Base-by-base conservation (phyloP, 2,113 vertebrate genomes). In the Morone chrysops region DNA sequence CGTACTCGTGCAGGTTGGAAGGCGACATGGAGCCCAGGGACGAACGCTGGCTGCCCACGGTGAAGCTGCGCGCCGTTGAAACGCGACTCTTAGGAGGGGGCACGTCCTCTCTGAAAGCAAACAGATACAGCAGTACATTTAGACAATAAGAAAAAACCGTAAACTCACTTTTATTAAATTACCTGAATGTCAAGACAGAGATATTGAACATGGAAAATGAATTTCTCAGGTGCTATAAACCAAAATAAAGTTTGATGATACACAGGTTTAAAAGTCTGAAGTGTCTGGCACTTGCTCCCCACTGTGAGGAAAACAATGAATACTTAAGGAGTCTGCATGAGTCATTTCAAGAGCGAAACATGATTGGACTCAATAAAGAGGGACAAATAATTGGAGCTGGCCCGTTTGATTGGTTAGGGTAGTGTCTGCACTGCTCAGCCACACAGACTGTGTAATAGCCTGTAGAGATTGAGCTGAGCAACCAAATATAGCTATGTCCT, bases 1-100 rank as follows among this genome's bases (percentile, higher is more conserved):
- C 88, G 81, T 97, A 99, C 12, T 97, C 97, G 51, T 98, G 97
- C 93, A 99, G 96, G 92, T 99, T 99, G 81, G 98, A 99, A 10
- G 98, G 98, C 6, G 98, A 99, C 97, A 99, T 97, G 69, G 98
- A 99, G 84, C 98, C 98, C 83, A 99, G 93, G 18, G 98, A 99
- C 4, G 98, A 99, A 79, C 97, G 97, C 92, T 99, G 98, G 93
- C 98, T 99, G 88, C 97, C 97, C 0, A 97, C 96, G 8, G 94
- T 95, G 93, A 98, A 98, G 94, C 98, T 99, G 85, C 97, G 97
- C 0, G 98, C 98, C 0, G 97, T 99, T 0, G 98, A 99, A 5
- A 96, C 96, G 1, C 98, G 97, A 60, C 98, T 99, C 92, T 99
- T 99, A 0, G 98, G 98, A 81, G 98, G 97, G 0, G 97, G 97